A percentile compares a stretch with the other conserved stretches of the same genome.
phyloP scores from a whole-genome alignment of 37 sponge, comb jelly and placozoan genomes.

The Trichoplax adhaerens region DNA sequence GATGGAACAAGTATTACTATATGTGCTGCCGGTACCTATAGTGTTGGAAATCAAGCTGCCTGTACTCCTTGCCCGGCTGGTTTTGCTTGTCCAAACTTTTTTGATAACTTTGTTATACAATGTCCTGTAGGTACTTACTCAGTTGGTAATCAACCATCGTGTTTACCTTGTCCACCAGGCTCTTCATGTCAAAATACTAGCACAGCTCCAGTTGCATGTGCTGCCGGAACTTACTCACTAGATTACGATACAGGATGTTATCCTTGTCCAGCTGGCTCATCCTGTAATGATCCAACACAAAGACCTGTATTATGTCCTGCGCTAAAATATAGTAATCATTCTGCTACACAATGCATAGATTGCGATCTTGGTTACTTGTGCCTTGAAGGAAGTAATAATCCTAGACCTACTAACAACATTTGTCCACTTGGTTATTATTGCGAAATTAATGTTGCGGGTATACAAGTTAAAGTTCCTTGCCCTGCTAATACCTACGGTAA shows the following conservation, averaged over 20 bases:
- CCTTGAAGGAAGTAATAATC: slow-evolving; percentile 3
- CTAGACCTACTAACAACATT: background rate
- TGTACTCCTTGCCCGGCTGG: slow-evolving; percentile 28
- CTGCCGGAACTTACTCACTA: too few species aligned
- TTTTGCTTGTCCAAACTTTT: background rate
- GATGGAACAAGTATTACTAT: too few species aligned
- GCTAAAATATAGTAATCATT: too few species aligned
- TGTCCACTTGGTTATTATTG: slow-evolving; percentile 15
- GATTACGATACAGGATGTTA: background rate
- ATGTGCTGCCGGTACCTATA: too few species aligned
- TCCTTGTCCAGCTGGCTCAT: slow-evolving; percentile 6
- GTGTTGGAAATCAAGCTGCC: slow-evolving; percentile 10
- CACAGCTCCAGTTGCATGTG: background rate
- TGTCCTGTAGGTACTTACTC: slow-evolving; percentile 1
- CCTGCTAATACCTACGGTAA: slow-evolving; percentile 15
- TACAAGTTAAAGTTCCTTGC: background rate
- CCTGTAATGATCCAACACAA: background rate
- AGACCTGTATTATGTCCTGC: too few species aligned
- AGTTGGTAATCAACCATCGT: background rate
- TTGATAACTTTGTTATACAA: background rate
- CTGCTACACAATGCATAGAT: slow-evolving; percentile 6
- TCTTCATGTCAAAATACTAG: background rate
- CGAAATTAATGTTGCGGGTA: background rate
- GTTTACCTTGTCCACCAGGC: background rate
- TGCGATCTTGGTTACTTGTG: slow-evolving; percentile 2